Evolutionary conservation across 2,888 invertebrate genomes (phyloP).

Genomic region (Scaptomyza reducta): DNA sequence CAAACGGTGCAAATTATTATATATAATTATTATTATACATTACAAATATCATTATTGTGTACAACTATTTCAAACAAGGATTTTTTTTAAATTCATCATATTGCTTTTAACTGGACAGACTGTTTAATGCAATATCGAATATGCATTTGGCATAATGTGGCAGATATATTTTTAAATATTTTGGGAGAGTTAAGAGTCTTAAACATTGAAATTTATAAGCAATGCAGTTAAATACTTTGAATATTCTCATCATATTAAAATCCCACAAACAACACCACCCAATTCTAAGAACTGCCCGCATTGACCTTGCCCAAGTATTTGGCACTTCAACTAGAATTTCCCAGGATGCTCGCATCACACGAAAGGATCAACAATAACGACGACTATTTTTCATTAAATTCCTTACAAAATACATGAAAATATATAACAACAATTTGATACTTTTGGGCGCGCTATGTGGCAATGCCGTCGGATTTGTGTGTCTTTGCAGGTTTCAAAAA

Average conservation of each 20-base stretch:
- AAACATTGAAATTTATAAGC: no score
- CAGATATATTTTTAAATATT: no score
- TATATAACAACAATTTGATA: conserved; percentile 72
- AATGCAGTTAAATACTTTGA: no score
- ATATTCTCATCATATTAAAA: conserved; percentile 11
- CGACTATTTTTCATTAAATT: conserved; percentile 66
- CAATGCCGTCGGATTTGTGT: conserved; percentile 50
- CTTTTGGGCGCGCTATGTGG: conserved; percentile 71
- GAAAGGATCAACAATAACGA: conserved; percentile 42
- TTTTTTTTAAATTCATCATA: no score
- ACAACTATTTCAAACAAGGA: no score
- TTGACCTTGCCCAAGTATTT: conserved; percentile 36
- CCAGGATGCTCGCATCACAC: conserved; percentile 43
- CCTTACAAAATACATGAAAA: conserved; percentile 55
- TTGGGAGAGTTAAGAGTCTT: no score
- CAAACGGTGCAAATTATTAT: no score
- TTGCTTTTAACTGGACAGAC: no score
- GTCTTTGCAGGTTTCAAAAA: conserved; percentile 68
- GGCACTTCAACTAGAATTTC: conserved; percentile 42
- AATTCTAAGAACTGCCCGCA: conserved; percentile 50
- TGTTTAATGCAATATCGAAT: no score
- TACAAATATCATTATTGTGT: no score
- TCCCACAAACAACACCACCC: conserved; percentile 9
- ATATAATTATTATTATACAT: no score
- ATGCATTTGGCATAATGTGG: no score